Evolutionary conservation across 2,113 vertebrate genomes (phyloP).

Genomic region (Tonatia bakeri): DNA sequence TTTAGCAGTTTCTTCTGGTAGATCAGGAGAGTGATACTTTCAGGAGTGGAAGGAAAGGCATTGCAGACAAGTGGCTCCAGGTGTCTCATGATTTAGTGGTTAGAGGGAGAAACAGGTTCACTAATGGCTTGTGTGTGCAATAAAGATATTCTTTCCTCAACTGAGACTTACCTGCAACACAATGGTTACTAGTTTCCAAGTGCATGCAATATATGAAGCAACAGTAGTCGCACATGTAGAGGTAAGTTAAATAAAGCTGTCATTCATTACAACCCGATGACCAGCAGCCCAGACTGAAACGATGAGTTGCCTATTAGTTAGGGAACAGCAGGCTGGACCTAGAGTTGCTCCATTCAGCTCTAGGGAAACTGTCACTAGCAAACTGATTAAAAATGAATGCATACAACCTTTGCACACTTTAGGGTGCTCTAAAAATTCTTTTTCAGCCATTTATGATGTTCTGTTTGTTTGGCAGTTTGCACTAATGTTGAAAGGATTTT

Average conservation of each 20-base stretch:
- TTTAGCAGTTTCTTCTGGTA: background rate
- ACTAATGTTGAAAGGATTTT: background rate
- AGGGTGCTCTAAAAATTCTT: background rate
- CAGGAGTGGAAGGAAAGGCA: background rate
- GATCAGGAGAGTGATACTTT: background rate
- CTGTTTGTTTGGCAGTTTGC: constrained; percentile 2
- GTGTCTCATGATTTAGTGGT: background rate
- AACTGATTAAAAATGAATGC: background rate
- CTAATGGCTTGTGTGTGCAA: background rate
- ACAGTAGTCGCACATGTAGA: background rate
- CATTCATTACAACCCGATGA: background rate
- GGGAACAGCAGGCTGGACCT: background rate
- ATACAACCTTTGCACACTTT: background rate
- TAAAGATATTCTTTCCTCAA: background rate
- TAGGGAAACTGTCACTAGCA: background rate
- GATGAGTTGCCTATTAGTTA: background rate
- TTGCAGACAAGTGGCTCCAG: background rate
- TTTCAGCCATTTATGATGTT: constrained; percentile 10
- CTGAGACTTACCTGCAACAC: background rate
- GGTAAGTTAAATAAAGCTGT: background rate
- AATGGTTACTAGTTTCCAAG: background rate
- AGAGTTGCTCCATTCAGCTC: background rate
- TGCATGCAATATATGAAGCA: background rate
- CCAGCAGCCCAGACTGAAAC: background rate
- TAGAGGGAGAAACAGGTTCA: background rate